Evolutionary conservation across 2,797 vertebrate genomes (phyloP), one percentile per base, ranked within the genome.

Genomic region (Anguilla pacifica): DNA sequence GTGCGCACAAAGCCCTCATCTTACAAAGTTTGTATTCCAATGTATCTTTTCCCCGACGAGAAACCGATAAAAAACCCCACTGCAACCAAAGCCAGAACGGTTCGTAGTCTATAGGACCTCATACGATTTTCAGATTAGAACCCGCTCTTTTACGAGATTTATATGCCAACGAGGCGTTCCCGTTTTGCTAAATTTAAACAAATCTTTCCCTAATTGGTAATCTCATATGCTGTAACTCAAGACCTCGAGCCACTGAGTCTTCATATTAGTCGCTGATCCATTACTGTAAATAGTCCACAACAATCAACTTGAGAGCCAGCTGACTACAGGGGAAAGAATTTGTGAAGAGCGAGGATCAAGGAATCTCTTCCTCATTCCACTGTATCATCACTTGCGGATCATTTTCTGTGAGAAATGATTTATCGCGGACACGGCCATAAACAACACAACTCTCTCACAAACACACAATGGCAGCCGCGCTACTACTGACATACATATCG

Each of bases 401-500:
- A 97, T 97, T 96, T 96, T 96, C 93, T 89, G 89, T 94, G 94
- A 96, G 95, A 95, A 97, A 96, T 98, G 98, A 99, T 98, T 98
- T 98, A 98, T 98, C 96, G 94, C 91, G 95, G 95, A 94, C 95
- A 94, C 92, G 93, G 93, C 96, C 96, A 96, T 98, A 98, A 98
- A 98, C 98, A 99, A 97, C 97, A 97, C 96, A 96, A 96, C 96
- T 97, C 95, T 90, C 96, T 97, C 96, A 96, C 97, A 97, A 97
- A 97, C 96, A 96, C 95, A 98, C 96, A 98, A 98, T 97, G 97
- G 97, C 97, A 97, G 96, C 97, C 95, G 92, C 94, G 94, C 92
- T 95, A 96, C 95, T 91, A 96, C 96, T 98, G 97, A 98, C 97
- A 98, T 96, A 95, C 95, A 97, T 96, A 96, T 98, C 97, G 97